Percentiles rank a stretch among this genome's conserved stretches.
These are phyloP conservation scores for Morus bassanus DNA, from an alignment of 2,797 vertebrate genomes.

Conservation along the genomic window DNA sequence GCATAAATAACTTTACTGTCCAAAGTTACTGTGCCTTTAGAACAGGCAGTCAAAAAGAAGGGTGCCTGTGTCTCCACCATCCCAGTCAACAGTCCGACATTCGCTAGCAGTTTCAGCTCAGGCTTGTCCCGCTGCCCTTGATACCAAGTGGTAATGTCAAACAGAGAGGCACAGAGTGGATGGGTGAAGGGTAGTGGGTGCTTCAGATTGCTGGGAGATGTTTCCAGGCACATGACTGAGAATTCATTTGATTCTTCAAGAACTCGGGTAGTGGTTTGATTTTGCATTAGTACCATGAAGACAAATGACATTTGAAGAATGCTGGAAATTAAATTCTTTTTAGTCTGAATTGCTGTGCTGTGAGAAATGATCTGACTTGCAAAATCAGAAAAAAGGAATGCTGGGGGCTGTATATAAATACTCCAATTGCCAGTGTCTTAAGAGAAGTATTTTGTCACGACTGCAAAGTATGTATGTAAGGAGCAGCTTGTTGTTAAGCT, in stretches of 20 bases:
- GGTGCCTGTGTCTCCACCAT: neutral
- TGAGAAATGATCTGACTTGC: constrained; percentile 18
- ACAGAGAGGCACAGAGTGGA: neutral
- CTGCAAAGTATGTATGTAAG: neutral
- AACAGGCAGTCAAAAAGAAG: neutral
- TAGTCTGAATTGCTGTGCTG: neutral
- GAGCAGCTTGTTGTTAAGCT: constrained; percentile 7
- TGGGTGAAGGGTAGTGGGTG: neutral
- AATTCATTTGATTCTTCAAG: constrained; percentile 18
- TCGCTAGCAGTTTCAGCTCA: neutral
- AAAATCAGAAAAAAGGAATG: neutral
- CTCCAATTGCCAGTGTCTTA: neutral
- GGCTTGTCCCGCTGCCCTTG: neutral
- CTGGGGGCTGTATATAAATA: neutral
- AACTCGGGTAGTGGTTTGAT: neutral
- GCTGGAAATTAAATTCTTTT: constrained; percentile 11
- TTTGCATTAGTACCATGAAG: neutral
- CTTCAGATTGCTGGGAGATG: neutral
- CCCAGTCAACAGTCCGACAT: neutral
- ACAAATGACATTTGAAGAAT: constrained; percentile 19
- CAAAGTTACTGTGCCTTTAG: neutral
- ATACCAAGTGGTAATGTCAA: neutral
- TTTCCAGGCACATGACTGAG: neutral
- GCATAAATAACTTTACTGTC: neutral
- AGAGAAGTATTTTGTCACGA: neutral